Base-by-base conservation (phyloP, 2,797 vertebrate genomes). In the Coendou prehensilis region DNA sequence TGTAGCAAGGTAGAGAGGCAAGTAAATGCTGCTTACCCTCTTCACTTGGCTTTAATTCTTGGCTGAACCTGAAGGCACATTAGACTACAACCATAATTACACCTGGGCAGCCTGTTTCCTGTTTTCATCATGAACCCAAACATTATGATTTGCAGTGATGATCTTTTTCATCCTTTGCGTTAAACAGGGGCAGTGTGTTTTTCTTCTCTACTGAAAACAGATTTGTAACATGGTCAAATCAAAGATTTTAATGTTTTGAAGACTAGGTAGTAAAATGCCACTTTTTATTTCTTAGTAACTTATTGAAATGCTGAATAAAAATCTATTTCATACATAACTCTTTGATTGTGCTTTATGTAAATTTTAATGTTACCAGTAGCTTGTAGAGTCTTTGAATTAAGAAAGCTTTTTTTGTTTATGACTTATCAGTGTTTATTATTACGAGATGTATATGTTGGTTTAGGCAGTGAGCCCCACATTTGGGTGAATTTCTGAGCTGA, bases 21-120 rank as follows among this genome's bases (percentile, higher is more conserved):
- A 86, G 52, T 97, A 63, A 91, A 71, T 96, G 52, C 85, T 97
- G 82, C 97, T 95, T 96, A 64, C 78, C 20, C 6, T 95, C 94
- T 91, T 93, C 75, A 56, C 76, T 95, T 91, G 88, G 67, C 96
- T 98, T 97, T 98, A 97, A 97, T 97, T 96, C 93, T 92, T 97
- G 94, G 85, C 95, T 93, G 92, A 97, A 97, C 89, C 96, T 91
- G 67, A 92, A 97, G 92, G 91, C 97, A 2, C 84, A 96, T 3
- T 81, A 94, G 88, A 50, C 87, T 96, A 64, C 84, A 86, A 71
- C 79, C 81, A 47, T 95, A 28, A 97, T 81, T 93, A 96, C 82
- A 96, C 97, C 97, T 97, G 96, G 93, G 92, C 96, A 96, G 92
- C 90, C 96, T 8, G 26, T 98, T 98, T 97, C 97, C 96, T 98